Base-by-base conservation (phyloP, 2,797 vertebrate genomes). In the Neosilurus mollespiculum region DNA sequence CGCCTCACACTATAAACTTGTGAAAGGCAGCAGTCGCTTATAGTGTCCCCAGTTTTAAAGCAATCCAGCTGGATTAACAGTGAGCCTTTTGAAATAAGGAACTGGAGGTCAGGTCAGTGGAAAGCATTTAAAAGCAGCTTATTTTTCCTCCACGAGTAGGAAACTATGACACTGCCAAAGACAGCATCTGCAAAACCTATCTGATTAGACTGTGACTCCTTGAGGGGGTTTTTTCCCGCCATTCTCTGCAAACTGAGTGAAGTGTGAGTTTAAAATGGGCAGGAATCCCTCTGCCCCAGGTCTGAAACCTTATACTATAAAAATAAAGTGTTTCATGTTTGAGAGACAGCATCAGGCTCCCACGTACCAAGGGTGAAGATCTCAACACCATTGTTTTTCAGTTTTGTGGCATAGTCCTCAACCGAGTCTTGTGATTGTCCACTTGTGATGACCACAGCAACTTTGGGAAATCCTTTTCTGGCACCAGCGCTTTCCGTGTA, bases 381-480 rank as follows among this genome's bases (percentile, higher is more conserved):
- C 94, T 99, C 98, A 89, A 98, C 96, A 73, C 97, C 98, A 22
- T 86, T 89, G 88, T 92, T 94, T 80, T 93, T 94, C 87, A 99
- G 96, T 84, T 93, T 94, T 89, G 87, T 94, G 87, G 97, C 96
- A 73, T 94, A 93, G 67, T 90, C 92, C 90, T 96, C 95, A 15
- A 98, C 96, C 16, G 95, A 90, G 54, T 98, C 97, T 89, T 96
- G 94, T 43, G 97, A 97, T 88, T 94, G 96, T 87, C 97, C 95
- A 37, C 96, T 96, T 1, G 97, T 98, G 92, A 99, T 95, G 86
- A 99, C 92, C 89, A 99, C 93, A 77, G 96, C 96, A 83, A 98
- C 95, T 92, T 95, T 99, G 87, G 98, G 98, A 87, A 97, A 97
- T 61, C 93, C 94, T 84, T 85, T 93, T 88, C 98, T 95, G 93